These are phyloP conservation scores for Drosophila lutescens DNA, from an alignment of 2,888 invertebrate species.

Conservation along the genomic window DNA sequence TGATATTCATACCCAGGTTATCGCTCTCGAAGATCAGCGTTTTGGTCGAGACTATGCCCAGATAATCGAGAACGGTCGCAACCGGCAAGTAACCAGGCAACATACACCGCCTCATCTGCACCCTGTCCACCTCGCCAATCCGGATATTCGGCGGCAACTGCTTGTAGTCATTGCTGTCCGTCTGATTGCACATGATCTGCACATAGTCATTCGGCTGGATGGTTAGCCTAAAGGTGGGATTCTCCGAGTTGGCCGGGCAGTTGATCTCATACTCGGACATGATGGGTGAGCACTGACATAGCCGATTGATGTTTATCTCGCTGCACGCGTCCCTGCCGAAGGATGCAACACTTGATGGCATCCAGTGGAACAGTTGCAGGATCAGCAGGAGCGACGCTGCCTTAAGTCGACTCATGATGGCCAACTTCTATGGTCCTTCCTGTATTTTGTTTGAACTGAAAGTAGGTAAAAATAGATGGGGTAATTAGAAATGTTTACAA, in stretches of 20 bases:
- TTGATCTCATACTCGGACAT: conserved; percentile 81
- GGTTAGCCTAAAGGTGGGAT: conserved; percentile 80
- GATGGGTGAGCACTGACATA: conserved; percentile 81
- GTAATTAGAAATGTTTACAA: conserved; percentile 2
- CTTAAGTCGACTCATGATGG: conserved; percentile 34
- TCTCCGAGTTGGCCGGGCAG: conserved; percentile 77
- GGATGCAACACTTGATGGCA: conserved; percentile 28
- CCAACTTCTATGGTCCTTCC: not conserved
- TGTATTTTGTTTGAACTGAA: conserved; percentile 5
- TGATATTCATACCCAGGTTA: conserved; percentile 85
- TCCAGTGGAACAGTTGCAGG: conserved; percentile 41
- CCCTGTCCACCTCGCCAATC: conserved; percentile 77
- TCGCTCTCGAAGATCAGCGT: conserved; percentile 86
- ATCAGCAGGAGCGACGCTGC: conserved; percentile 46
- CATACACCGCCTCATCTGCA: conserved; percentile 83
- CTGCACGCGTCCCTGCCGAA: conserved; percentile 78
- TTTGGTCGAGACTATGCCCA: conserved; percentile 80
- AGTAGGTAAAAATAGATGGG: not conserved
- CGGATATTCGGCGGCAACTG: conserved; percentile 76
- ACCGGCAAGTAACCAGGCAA: conserved; percentile 84
- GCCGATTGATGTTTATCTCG: conserved; percentile 66
- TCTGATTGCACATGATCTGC: conserved; percentile 81
- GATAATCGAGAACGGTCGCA: conserved; percentile 78
- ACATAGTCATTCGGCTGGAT: conserved; percentile 77
- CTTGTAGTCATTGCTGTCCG: conserved; percentile 77